phyloP scores from a whole-genome alignment of 2,888 invertebrate species.

The Odontothrips loti region DNA sequence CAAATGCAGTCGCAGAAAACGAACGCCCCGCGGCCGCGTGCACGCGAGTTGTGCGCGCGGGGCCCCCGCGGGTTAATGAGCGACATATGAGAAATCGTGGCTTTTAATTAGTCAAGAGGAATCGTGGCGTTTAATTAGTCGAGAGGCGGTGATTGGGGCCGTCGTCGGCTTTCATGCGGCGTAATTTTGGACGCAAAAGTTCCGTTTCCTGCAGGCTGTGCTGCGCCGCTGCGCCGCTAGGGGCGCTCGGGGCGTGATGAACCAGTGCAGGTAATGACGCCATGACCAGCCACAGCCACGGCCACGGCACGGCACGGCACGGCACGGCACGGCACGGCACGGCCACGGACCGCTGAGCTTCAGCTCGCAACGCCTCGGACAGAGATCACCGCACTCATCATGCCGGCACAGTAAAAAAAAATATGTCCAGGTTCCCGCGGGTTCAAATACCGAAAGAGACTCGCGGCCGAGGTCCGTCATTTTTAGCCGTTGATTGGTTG shows the following conservation, averaged over 20 bases:
- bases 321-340: background rate
- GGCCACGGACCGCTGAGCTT: background rate
- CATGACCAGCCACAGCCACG: no score
- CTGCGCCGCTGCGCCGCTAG: background rate
- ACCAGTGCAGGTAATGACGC: background rate
- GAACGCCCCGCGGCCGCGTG: no score
- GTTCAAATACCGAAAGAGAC: background rate
- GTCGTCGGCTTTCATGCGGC: background rate
- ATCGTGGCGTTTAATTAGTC: background rate
- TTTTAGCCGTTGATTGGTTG: no score
- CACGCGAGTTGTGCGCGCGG: background rate
- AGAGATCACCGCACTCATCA: no score
- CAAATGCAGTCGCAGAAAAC: no score
- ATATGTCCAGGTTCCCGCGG: no score
- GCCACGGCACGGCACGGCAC: background rate
- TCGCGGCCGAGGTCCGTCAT: background rate
- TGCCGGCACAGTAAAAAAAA: background rate
- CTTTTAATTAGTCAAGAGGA: background rate
- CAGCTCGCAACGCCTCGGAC: background rate
- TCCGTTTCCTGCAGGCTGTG: background rate
- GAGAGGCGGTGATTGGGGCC: background rate
- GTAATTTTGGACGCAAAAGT: background rate
- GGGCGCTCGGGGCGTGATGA: background rate
- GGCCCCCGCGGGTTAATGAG: background rate
- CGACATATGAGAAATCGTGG: background rate